Percentiles rank a stretch among this genome's conserved stretches.
Evolutionary conservation across 2,888 invertebrate species (phyloP).

Genomic region (Blomia tropicalis): DNA sequence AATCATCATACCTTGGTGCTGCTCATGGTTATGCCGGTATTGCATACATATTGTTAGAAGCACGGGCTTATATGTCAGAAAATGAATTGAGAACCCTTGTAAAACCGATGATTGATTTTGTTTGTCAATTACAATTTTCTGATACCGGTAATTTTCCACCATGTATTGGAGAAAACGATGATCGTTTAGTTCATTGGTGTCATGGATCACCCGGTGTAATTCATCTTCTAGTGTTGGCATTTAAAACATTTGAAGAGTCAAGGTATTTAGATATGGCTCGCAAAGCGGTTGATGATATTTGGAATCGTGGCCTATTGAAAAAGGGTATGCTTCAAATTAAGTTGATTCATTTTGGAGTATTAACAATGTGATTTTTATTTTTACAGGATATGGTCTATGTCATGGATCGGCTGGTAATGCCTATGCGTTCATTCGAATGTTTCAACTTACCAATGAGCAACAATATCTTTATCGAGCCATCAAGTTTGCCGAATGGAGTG

Average conservation of each 20-base stretch:
- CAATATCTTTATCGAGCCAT: conserved; percentile 54
- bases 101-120: conserved; percentile 36
- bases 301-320: conserved; percentile 49
- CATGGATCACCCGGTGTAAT: conserved; percentile 81
- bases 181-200: conserved; percentile 77
- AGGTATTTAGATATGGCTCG: conserved; percentile 39
- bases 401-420: conserved; percentile 78
- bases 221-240: conserved; percentile 46
- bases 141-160: conserved; percentile 56
- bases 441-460: conserved; percentile 50
- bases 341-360: neutral
- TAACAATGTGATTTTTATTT: conserved; percentile 30
- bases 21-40: conserved; percentile 80
- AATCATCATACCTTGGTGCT: conserved; percentile 48
- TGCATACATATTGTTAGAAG: conserved; percentile 59
- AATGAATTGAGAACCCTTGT: conserved; percentile 41
- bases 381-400: conserved; percentile 70
- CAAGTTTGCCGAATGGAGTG: conserved; percentile 43
- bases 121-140: conserved; percentile 36
- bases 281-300: conserved; percentile 57
- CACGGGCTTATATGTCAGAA: conserved; percentile 43
- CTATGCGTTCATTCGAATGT: conserved; percentile 60
- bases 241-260: conserved; percentile 42
- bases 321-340: conserved; percentile 13
- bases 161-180: conserved; percentile 49